Conservation (phyloP, 2,113 vertebrate genomes). For the Cinclus cinclus region DNA sequence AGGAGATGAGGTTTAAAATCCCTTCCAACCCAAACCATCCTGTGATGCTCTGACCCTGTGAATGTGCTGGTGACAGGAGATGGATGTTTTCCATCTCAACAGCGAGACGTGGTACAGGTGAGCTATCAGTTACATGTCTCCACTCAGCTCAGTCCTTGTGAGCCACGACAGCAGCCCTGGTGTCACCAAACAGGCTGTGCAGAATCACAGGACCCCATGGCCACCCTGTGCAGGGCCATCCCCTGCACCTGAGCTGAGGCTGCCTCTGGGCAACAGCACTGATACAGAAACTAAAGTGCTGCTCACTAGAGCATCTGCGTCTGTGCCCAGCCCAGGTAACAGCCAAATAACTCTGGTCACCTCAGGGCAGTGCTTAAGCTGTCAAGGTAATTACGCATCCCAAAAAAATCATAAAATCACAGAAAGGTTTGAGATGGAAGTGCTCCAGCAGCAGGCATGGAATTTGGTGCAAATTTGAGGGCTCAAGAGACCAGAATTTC, state of each 20-base stretch:
- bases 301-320: background rate
- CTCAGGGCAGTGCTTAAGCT: background rate
- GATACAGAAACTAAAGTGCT: background rate
- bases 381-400: background rate
- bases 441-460: background rate
- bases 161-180: background rate
- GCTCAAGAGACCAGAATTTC: background rate
- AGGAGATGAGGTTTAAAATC: too few species aligned
- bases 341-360: background rate
- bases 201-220: background rate
- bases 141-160: background rate
- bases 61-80: background rate
- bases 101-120: background rate
- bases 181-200: background rate
- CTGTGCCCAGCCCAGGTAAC: background rate
- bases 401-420: background rate
- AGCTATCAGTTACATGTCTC: background rate
- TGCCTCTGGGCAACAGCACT: background rate
- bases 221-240: background rate
- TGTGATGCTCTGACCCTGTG: background rate
- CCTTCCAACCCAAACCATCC: too few species aligned
- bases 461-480: background rate
- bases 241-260: background rate
- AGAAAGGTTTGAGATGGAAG: background rate
- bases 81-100: background rate